phyloP scores from a whole-genome alignment of 1,140 invertebrate genomes.

The Lepidurus packardi region DNA sequence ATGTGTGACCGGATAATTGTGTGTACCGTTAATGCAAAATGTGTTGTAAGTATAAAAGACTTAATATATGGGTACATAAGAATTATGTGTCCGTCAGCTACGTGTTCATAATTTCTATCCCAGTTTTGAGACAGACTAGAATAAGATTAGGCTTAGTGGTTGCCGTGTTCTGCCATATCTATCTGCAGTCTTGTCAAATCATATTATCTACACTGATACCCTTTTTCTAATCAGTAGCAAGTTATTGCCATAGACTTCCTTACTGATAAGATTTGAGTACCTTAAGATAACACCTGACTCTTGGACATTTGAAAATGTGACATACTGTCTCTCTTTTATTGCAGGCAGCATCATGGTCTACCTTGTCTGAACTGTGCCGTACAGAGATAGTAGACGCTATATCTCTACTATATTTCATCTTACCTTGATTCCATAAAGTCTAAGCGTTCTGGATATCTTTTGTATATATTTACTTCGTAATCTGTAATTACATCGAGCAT shows the following conservation, averaged over 20 bases:
- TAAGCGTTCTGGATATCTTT: background rate
- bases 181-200: too few species aligned
- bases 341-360: background rate
- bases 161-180: too few species aligned
- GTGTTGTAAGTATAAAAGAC: slow-evolving; percentile 7
- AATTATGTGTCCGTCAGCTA: too few species aligned
- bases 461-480: background rate
- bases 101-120: too few species aligned
- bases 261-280: background rate
- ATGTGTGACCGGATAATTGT: background rate
- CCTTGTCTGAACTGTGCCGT: background rate
- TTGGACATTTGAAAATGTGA: background rate
- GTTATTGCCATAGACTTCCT: too few species aligned
- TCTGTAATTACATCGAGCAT: background rate
- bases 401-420: background rate
- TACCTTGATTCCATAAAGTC: background rate
- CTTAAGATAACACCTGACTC: background rate
- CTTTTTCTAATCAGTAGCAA: too few species aligned
- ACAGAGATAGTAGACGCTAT: background rate
- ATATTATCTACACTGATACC: too few species aligned
- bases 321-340: background rate
- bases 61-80: background rate
- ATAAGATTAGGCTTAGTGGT: too few species aligned
- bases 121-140: too few species aligned
- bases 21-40: background rate